Base-by-base conservation (phyloP, 2,797 vertebrate species). In the Avahi laniger region DNA sequence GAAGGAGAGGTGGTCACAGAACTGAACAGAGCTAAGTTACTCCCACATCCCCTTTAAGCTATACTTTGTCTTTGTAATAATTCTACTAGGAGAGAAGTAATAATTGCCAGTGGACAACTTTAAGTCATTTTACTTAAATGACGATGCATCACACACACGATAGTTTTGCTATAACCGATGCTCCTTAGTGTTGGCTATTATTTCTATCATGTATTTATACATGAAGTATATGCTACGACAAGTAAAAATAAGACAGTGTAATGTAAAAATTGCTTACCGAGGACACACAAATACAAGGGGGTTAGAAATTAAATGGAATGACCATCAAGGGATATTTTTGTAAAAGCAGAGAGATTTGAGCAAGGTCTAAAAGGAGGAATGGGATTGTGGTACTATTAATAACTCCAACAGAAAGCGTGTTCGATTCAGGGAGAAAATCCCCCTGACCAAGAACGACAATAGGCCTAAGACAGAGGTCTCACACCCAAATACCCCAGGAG, bases 1-100 rank as follows among this genome's bases (percentile, higher is more conserved):
- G 38, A 35, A 18, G 65, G 48, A 30, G 10, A 15, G 18, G 4
- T 9, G 1, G 9, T n/a, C 28, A 3, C 0, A 8, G 33, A 38
- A 13, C 22, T 69, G 17, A 18, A 24, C 35, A 28, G 26, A n/a
- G 5, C 22, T 11, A 13, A 26, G 15, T 43, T 4, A 50, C 7
- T 50, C 22, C 52, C 59, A 72, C 0, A 1, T 14, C 5, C 4
- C 46, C 50, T 43, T 35, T 14, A 79, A 38, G 61, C 18, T 22
- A 14, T 1, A 14, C 30, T 57, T 15, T 43, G 73, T 48, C 72
- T 81, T 69, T 5, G 38, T n/a, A 76, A 52, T 69, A 84, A 61
- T 24, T 76, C 24, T 10, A 11, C 10, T 2, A 59, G 28, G 28
- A 95, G 38, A 86, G 30, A 57, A 9, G 50, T 3, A 28, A 3